Conservation (phyloP, 1,140 invertebrate genomes). For the Lasioglossum baleicum region DNA sequence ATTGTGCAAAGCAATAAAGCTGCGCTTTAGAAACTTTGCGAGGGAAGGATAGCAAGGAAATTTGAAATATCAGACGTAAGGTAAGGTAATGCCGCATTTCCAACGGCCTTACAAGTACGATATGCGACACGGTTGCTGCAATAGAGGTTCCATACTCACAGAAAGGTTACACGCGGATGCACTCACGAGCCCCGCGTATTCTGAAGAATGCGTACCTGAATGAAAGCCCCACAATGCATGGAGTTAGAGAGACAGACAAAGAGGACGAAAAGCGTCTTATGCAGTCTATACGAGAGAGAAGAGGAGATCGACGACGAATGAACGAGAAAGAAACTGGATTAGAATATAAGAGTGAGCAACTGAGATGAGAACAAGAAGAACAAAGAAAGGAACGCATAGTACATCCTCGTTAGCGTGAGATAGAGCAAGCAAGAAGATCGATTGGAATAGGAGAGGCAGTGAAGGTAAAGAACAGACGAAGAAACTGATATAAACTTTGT, state of each 20-base stretch:
- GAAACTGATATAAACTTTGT: not conserved
- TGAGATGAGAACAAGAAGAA: not conserved
- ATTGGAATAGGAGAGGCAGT: not conserved
- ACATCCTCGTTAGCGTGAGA: not conserved
- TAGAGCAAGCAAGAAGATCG: not conserved
- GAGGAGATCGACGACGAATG: not conserved
- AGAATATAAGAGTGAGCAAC: not conserved
- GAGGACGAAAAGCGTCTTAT: too few relatives aligned
- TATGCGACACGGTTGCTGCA: slow-evolving; percentile 50
- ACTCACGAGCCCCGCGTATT: slow-evolving; percentile 51
- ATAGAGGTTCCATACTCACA: slow-evolving; percentile 48
- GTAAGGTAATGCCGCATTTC: slow-evolving; percentile 39
- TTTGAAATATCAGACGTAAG: slow-evolving; percentile 55
- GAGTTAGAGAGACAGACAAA: not conserved
- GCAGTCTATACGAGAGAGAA: not conserved
- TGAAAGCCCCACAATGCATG: slow-evolving; percentile 46
- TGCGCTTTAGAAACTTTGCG: slow-evolving; percentile 1
- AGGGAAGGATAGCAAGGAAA: slow-evolving; percentile 6
- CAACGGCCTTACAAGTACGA: slow-evolving; percentile 58
- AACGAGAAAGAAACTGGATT: slow-evolving; percentile 4
- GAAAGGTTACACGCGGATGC: slow-evolving; percentile 65
- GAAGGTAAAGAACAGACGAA: not conserved
- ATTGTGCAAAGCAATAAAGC: not conserved
- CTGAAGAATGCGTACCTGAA: slow-evolving; percentile 56
- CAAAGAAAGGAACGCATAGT: not conserved